Evolutionary conservation across 1,140 invertebrate genomes (phyloP), one percentile per base, ranked within the genome.

Genomic region (Drosophila pectinifera): DNA sequence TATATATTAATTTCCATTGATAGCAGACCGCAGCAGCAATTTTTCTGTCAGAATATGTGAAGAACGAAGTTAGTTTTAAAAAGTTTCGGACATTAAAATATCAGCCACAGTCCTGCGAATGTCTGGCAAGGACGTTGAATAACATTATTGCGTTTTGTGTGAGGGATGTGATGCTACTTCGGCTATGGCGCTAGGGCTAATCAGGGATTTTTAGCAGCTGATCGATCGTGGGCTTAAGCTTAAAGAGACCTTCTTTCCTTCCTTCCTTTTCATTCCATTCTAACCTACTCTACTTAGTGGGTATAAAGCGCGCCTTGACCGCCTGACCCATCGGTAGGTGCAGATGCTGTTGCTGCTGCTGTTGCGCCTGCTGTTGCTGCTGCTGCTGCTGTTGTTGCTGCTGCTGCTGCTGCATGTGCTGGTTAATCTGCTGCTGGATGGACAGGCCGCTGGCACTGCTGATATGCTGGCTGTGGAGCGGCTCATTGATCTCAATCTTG

Each of bases 361-460:
- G 88, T 0, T 81, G 83, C 7, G 73, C 69, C 7, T 70, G 73
- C 5, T 82, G 83, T 16, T 84, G 80, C 8, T 81, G 81, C 14
- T 72, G 64, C 14, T 61, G 57, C 4, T 62, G 61, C 1, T 79
- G 75, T 4, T 78, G 74, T 5, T 80, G 81, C 0, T 79, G 78
- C 22, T 20, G 65, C 62, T 91, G 89, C 34, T 91, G 90, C 53
- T 91, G 91, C 69, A 92, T 86, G 38, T 92, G 90, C 63, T 92
- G 91, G 78, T 91, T 91, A 41, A 91, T 83, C 70, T 92, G 91
- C 53, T 92, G 91, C 56, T 91, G 90, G 49, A 92, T 91, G 64
- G 91, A 91, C 11, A 91, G 70, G 11, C 90, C 90, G 38, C 90
- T 92, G 54, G 85, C 91, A 78, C 79, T 92, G 67, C 81, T 91